Base-by-base conservation (phyloP, 2,797 vertebrate genomes). In the Cyclopterus lumpus region DNA sequence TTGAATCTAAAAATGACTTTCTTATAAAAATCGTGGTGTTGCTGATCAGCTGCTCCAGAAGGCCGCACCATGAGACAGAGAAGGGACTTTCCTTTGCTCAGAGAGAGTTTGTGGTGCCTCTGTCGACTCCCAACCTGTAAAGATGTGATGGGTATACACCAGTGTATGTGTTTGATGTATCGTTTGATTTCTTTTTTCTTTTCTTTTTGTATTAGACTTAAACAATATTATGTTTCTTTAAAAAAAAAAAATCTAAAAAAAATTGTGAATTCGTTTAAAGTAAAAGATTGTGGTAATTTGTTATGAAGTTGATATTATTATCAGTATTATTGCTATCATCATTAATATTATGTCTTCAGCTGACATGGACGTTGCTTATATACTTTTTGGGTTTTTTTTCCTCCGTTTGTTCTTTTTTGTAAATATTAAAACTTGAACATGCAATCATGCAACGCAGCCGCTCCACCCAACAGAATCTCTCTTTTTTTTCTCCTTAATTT, bases 351-450 rank as follows among this genome's bases (percentile, higher is more conserved):
- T 89, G 87, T 93, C 83, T 89, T 80, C 82, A 76, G 86, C 84
- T 81, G 86, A 84, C 86, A 85, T 60, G 75, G 85, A 80, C 82
- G 32, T 91, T 85, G 80, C 77, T 87, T 75, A 85, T 88, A 75
- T 74, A 79, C 68, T 73, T 83, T 78, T n/a, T n/a, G n/a, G n/a
- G n/a, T 78, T 83, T 51, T 24, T 15, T 49, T 30, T 30, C 2
- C 2, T 5, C 30, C 81, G 87, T n/a, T 75, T 75, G 69, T 88
- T 73, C 68, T n/a, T 28, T 85, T 93, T 92, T 93, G 91, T 94
- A 93, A 94, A 94, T 94, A 94, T 92, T 85, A 87, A 89, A 92
- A 89, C 90, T 92, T 93, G 90, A 94, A 94, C 89, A 91, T 88
- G 77, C 89, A 90, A 93, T 90, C 85, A 85, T 71, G 80, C 92